Conservation (phyloP, 1,140 invertebrate genomes). For the Littorina saxatilis region DNA sequence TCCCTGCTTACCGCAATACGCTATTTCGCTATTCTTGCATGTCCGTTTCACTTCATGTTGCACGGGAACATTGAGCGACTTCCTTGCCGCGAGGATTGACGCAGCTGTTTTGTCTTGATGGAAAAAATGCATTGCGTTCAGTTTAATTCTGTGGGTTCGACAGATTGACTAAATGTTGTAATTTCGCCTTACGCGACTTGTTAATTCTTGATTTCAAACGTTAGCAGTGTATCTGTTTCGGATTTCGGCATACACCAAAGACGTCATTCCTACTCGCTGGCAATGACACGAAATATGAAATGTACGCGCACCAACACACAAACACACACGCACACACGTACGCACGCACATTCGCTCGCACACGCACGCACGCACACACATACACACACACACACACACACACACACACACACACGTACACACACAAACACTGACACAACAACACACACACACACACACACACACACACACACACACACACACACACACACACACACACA, state of each 20-base stretch:
- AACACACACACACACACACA: not conserved
- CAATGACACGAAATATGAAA: not conserved
- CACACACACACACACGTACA: conserved; percentile 4
- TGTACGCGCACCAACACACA: not conserved
- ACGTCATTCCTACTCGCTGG: no score
- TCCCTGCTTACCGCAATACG: no score
- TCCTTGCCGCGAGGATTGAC: no score
- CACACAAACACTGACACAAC: not conserved
- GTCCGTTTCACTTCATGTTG: no score
- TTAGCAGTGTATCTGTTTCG: no score
- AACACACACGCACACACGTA: not conserved
- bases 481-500: not conserved
- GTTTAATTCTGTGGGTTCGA: not conserved
- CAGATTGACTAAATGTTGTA: no score
- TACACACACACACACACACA: not conserved
- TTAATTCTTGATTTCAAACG: no score
- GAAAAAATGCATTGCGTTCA: no score
- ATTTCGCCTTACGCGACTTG: no score
- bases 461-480: not conserved
- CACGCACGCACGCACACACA: not conserved
- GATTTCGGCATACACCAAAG: not conserved
- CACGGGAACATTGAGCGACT: no score
- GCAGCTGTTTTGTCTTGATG: no score
- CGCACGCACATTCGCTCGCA: not conserved
- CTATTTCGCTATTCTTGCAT: no score